Conservation (phyloP, 2,113 vertebrate genomes). For the Podilymbus podiceps region DNA sequence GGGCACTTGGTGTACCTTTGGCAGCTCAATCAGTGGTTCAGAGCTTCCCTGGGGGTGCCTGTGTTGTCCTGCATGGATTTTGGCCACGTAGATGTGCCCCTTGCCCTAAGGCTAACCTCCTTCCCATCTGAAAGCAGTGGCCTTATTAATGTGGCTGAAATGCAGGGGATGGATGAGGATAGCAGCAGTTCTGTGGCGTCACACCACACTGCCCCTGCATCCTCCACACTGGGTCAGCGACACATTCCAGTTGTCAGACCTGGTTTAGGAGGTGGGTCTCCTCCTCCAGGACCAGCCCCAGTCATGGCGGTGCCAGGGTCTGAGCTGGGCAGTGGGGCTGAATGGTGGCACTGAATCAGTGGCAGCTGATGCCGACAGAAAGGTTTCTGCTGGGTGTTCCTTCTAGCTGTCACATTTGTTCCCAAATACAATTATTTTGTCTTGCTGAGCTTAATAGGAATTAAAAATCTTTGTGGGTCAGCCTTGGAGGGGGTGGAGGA, state of each 20-base stretch:
- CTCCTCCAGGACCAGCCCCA: neutral
- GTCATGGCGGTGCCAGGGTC: rapidly evolving
- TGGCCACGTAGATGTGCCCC: rapidly evolving
- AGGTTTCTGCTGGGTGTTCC: neutral
- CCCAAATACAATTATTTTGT: slow-evolving; percentile 54
- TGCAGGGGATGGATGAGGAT: rapidly evolving
- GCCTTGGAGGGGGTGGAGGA: neutral
- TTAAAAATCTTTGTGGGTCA: slow-evolving; percentile 50
- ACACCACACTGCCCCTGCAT: neutral
- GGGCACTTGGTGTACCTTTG: neutral
- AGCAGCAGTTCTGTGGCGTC: neutral
- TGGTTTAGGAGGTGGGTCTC: neutral
- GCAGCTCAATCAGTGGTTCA: neutral
- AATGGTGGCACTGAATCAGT: too few species aligned
- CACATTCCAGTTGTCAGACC: rapidly evolving
- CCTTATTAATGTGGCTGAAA: neutral
- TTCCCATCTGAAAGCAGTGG: neutral
- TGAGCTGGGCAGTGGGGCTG: neutral
- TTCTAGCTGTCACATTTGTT: slow-evolving; percentile 31
- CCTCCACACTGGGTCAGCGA: rapidly evolving
- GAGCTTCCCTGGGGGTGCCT: neutral
- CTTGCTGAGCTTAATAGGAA: neutral
- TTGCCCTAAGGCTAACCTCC: neutral
- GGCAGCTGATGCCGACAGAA: neutral
- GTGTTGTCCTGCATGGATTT: neutral